Evolutionary conservation across 2,113 vertebrate species (phyloP).

Genomic region (Agapornis roseicollis): DNA sequence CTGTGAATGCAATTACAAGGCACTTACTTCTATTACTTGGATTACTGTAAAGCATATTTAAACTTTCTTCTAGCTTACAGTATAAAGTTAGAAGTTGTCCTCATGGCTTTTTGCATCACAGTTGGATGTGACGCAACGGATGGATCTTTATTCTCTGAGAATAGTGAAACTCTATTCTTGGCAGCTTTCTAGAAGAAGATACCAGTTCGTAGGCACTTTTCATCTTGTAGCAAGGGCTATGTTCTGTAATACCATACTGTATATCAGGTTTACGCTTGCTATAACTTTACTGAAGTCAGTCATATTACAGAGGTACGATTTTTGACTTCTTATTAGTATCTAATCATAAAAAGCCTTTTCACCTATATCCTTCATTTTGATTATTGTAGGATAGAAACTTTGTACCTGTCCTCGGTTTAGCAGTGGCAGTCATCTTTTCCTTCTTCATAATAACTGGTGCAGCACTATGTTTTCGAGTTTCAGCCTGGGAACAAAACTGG

Average conservation of each 20-base stretch:
- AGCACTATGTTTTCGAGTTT: too few relatives aligned
- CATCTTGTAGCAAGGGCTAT: background rate
- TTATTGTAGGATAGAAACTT: background rate
- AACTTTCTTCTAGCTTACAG: background rate
- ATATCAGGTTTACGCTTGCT: background rate
- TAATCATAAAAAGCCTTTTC: background rate
- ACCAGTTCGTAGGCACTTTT: background rate
- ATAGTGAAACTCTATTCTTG: background rate
- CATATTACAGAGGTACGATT: background rate
- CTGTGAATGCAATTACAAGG: background rate
- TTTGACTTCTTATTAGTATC: background rate
- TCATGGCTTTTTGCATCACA: background rate
- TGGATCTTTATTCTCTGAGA: background rate
- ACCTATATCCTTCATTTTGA: background rate
- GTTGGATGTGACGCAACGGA: too few relatives aligned
- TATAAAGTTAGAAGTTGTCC: background rate
- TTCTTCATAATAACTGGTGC: too few relatives aligned
- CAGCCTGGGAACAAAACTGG: too few relatives aligned
- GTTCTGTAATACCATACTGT: background rate
- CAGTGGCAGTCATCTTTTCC: too few relatives aligned
- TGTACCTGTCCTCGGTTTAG: too few relatives aligned
- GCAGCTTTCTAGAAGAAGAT: background rate
- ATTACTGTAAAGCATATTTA: background rate
- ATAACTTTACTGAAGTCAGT: background rate
- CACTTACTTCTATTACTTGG: background rate